Base-by-base conservation (phyloP, 2,888 invertebrate genomes). In the Heteropelma amictum region DNA sequence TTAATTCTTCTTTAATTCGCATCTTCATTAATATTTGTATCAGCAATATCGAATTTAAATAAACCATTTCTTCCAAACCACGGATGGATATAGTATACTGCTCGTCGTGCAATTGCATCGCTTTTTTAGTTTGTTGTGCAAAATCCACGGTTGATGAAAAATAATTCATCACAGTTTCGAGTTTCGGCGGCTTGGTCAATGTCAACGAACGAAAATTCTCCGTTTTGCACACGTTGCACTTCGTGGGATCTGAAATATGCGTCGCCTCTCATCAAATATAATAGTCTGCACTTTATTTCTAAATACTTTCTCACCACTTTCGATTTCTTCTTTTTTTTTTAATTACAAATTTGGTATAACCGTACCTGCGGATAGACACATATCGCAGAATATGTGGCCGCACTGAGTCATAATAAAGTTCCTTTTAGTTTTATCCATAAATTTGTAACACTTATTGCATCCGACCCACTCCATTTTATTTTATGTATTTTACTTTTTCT, bases 401-500 rank as follows among this genome's bases (percentile, higher is more conserved):
- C 74, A 75, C 19, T 61, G 53, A 17, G 56, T 75, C 49, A 75
- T 38, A 3, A 38, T 33, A 8, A 75, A 75, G 0, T 30, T 54
- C 14, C 26, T 54, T 33, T 10, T 8, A 1, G 60, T 33, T 26
- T 12, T 23, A 14, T 4, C 8, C 26, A 75, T 49, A 2, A 26
- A 6, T 8, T 45, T 17, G 26, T 49, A 61, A 49, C 74, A 75
- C 40, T 47, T 65, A 61, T 75, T 75, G 28, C 74, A 75, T 14
- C 54, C 14, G 17, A 75, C 60, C 65, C 65, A 75, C 23, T 75
- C 65, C 74, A 75, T 75, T 49, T 23, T 61, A 10, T 14, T 51
- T 45, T n/a, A 4, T 33, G 14, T 1, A 3, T 17, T 53, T 17
- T 26, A 19, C 10, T 14, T 5, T 8, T 28, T 10, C 14, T n/a